These are phyloP conservation scores for Tenthredo amoena DNA, from an alignment of 2,888 invertebrate genomes.

Conservation along the genomic window DNA sequence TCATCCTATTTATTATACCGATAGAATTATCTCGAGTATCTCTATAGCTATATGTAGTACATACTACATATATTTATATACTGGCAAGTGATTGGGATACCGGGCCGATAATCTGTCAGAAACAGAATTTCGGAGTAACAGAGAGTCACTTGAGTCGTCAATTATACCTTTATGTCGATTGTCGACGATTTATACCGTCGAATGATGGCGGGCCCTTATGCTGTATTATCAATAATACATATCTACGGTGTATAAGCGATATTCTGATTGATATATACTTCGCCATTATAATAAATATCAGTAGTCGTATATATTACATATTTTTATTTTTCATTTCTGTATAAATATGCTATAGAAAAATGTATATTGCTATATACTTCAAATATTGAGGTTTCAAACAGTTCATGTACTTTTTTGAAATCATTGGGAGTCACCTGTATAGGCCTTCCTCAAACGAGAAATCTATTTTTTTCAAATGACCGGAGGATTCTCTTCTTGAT, in stretches of 20 bases:
- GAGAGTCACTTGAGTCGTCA: constrained; percentile 34
- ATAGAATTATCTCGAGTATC: neutral
- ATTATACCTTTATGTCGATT: neutral
- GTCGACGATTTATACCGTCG: neutral
- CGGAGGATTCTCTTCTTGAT: too few relatives aligned
- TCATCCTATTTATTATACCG: neutral
- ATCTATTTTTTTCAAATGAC: too few relatives aligned
- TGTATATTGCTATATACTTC: too few relatives aligned
- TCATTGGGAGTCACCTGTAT: too few relatives aligned
- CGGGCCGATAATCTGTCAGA: constrained; percentile 13
- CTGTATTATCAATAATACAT: neutral
- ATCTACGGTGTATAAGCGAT: neutral
- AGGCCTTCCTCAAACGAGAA: too few relatives aligned
- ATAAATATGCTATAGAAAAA: too few relatives aligned
- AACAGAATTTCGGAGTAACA: constrained; percentile 23
- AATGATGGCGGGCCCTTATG: neutral
- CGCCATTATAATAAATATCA: neutral
- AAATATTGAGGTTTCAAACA: too few relatives aligned
- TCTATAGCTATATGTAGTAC: neutral
- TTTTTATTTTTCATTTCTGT: too few relatives aligned
- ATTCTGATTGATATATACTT: neutral
- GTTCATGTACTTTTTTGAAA: too few relatives aligned
- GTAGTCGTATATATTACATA: neutral
- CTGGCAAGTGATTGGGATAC: neutral
- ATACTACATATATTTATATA: neutral